Percentiles rank a stretch among this genome's conserved stretches.
phyloP scores from a whole-genome alignment of 1,140 invertebrate species.

The Neuroterus valhalla region DNA sequence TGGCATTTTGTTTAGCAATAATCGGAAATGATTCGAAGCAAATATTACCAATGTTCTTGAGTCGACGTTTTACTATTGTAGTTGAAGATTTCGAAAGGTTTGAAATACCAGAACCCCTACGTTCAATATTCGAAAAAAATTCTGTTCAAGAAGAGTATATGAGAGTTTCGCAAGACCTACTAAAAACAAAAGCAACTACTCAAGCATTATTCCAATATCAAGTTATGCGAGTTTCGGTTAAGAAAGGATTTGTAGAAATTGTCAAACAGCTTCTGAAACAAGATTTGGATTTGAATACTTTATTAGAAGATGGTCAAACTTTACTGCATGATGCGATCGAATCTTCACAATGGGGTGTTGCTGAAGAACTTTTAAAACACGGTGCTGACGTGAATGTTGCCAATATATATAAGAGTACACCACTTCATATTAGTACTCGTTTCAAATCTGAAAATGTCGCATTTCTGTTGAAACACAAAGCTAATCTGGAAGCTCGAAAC shows the following conservation, averaged over 20 bases:
- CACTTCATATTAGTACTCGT: constrained; percentile 34
- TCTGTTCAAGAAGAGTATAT: not conserved
- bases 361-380: constrained; percentile 22
- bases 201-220: not conserved
- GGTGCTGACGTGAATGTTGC: constrained; percentile 46
- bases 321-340: constrained; percentile 27
- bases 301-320: constrained; percentile 61
- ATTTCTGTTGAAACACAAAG: constrained; percentile 30
- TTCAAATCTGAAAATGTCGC: constrained; percentile 6
- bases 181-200: not conserved
- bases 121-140: not conserved
- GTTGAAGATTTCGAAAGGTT: not conserved
- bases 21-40: not conserved
- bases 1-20: not conserved
- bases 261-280: constrained; percentile 41
- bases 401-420: constrained; percentile 11
- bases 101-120: not conserved
- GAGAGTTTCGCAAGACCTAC: not conserved
- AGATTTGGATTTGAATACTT: constrained; percentile 26
- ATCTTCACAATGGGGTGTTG: not conserved
- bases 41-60: not conserved
- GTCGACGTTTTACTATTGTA: not conserved
- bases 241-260: constrained; percentile 32
- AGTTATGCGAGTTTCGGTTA: constrained; percentile 33
- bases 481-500: constrained; percentile 21